Conservation (phyloP, 2,113 vertebrate species). For the Nothocercus julius region DNA sequence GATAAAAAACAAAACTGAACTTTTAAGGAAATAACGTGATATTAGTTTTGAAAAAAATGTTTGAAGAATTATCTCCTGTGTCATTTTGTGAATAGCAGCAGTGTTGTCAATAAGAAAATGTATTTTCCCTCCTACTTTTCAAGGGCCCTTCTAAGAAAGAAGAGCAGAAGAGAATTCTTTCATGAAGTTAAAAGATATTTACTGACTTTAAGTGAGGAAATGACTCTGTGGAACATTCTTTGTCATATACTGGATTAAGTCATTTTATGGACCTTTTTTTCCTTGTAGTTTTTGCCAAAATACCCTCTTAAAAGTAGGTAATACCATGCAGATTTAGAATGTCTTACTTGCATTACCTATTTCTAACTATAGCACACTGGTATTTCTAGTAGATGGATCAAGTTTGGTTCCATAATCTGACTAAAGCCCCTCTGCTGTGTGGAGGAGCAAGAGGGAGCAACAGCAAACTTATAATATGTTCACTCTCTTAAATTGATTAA, state of each 20-base stretch:
- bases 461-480: neutral
- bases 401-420: neutral
- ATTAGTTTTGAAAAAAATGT: neutral
- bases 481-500: neutral
- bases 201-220: slow-evolving; percentile 29
- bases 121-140: neutral
- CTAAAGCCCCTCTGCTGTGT: neutral
- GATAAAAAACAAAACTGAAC: neutral
- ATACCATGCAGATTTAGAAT: neutral
- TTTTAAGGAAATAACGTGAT: neutral
- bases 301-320: neutral
- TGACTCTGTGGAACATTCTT: neutral
- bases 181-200: slow-evolving; percentile 15
- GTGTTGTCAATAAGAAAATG: neutral
- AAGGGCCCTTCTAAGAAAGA: neutral
- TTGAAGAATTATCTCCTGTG: neutral
- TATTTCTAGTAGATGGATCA: neutral
- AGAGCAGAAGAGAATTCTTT: neutral
- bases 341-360: neutral
- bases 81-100: slow-evolving; percentile 7
- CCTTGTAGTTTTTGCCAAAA: neutral
- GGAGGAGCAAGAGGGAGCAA: neutral
- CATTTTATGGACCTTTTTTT: neutral
- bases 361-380: neutral
- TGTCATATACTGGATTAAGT: neutral